Base-by-base conservation (phyloP, 2,888 invertebrate species). In the Leptinotarsa tumamoca region DNA sequence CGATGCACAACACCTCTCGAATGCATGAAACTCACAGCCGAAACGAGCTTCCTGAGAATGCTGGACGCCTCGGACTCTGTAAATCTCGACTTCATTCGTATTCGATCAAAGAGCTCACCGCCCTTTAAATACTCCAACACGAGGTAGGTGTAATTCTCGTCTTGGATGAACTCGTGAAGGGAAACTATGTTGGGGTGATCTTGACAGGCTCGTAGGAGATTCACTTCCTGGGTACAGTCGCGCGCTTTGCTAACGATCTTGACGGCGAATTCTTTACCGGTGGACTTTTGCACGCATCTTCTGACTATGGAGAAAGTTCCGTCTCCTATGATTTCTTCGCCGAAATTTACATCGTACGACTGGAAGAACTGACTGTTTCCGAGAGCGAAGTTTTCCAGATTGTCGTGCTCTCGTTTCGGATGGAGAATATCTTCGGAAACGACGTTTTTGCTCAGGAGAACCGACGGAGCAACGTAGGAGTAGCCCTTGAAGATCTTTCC, bases 391-490 rank as follows among this genome's bases (percentile, higher is more conserved):
- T 80, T 83, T 49, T 83, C 81, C 67, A 74, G 70, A 66, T 80
- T 83, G 63, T 88, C 88, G 77, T 89, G 88, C 69, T 84, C 82
- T 90, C 91, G 79, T 90, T 90, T 78, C 84, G 92, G 90, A 89
- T 91, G 88, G 87, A 94, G 91, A 75, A 94, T 91, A 83, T 95
- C 94, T 75, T 94, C 93, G 23, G 94, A 94, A 81, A 95, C 92
- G 4, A 92, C 91, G 86, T 95, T 95, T 85, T 94, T 94, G 23
- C 93, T 93, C 89, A 96, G 96, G 80, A 96, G 90, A 80, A 97
- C 93, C 78, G 96, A 96, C 0, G 98, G 98, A 0, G 98, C 96
- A 72, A 98, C 95, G 89, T 96, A 99, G 0, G 98, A 98, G 87
- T 98, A 99, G 50, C 97, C 94, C 79, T 96, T 93, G 89, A 98